Conservation (phyloP, 1,140 invertebrate genomes). For the Macrobrachium rosenbergii region DNA sequence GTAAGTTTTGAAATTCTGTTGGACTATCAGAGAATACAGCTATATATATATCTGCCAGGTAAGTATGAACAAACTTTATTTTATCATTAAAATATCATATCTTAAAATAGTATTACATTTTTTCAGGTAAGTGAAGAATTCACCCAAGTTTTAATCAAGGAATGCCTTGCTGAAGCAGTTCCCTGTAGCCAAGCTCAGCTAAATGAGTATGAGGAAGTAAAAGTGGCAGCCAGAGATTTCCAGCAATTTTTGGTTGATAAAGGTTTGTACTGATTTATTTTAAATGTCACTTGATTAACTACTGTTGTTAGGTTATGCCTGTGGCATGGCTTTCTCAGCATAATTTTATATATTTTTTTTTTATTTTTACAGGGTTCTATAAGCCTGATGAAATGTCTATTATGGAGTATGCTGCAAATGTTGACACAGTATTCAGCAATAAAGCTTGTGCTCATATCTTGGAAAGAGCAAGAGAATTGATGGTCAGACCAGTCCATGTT, state of each 20-base stretch:
- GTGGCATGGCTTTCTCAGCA: neutral
- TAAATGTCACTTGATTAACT: neutral
- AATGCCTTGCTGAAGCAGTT: conserved; percentile 61
- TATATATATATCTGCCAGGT: too few species aligned
- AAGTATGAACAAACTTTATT: too few species aligned
- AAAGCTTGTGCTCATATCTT: conserved; percentile 83
- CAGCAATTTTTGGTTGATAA: conserved; percentile 54
- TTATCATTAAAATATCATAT: too few species aligned
- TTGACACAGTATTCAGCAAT: conserved; percentile 83
- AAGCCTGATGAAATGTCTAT: conserved; percentile 73
- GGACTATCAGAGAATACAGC: too few species aligned
- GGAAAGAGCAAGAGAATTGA: conserved; percentile 79
- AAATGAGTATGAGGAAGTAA: conserved; percentile 53
- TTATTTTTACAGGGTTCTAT: conserved; percentile 68
- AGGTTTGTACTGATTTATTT: conserved; percentile 26
- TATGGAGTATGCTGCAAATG: conserved; percentile 80
- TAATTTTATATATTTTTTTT: neutral
- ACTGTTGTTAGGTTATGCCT: neutral
- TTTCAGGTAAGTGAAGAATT: conserved; percentile 56
- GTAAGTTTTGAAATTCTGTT: too few species aligned
- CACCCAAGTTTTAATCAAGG: conserved; percentile 57
- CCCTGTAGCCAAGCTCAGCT: conserved; percentile 57
- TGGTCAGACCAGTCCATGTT: conserved; percentile 86
- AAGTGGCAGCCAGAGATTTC: conserved; percentile 40
- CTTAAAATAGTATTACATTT: neutral